Evolutionary conservation across 2,888 invertebrate species (phyloP).

Genomic region (Chouioia cunea): DNA sequence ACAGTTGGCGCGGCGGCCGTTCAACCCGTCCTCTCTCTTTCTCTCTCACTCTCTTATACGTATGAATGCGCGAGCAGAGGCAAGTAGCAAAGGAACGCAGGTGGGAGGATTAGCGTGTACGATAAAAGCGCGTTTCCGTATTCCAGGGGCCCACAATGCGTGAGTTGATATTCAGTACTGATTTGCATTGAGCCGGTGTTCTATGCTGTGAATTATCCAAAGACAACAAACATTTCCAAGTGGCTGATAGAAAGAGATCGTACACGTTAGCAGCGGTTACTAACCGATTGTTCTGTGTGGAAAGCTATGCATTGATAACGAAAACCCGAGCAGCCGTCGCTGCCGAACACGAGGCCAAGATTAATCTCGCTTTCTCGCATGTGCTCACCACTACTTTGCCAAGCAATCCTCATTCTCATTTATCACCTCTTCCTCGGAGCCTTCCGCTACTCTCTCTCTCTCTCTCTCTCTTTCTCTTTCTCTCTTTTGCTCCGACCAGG

Average conservation of each 20-base stretch:
- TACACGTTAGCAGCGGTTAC: too few relatives aligned
- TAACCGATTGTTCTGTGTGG: too few relatives aligned
- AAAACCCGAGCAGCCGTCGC: too few relatives aligned
- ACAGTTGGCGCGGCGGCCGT: conserved; percentile 13
- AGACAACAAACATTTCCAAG: conserved; percentile 2
- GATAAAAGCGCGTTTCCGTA: conserved; percentile 23
- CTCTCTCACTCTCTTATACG: not conserved
- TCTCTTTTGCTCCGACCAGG: conserved; percentile 42
- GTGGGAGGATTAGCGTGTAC: conserved; percentile 40
- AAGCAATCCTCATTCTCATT: conserved; percentile 66
- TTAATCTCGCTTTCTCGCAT: conserved; percentile 4
- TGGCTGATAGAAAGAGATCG: too few relatives aligned
- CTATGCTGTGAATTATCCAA: not conserved
- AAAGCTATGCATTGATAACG: too few relatives aligned
- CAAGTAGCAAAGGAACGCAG: conserved; percentile 17
- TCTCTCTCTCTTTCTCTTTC: conserved; percentile 44
- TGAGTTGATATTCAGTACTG: too few relatives aligned
- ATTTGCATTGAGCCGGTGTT: too few relatives aligned
- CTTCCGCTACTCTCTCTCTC: conserved; percentile 50
- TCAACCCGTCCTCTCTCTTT: conserved; percentile 27
- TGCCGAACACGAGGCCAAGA: too few relatives aligned
- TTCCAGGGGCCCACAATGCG: conserved; percentile 48
- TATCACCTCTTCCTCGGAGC: conserved; percentile 61
- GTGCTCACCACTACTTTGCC: conserved; percentile 51
- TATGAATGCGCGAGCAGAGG: conserved; percentile 21